Evolutionary conservation across 2,113 vertebrate genomes (phyloP).

Genomic region (Azemiops feae): DNA sequence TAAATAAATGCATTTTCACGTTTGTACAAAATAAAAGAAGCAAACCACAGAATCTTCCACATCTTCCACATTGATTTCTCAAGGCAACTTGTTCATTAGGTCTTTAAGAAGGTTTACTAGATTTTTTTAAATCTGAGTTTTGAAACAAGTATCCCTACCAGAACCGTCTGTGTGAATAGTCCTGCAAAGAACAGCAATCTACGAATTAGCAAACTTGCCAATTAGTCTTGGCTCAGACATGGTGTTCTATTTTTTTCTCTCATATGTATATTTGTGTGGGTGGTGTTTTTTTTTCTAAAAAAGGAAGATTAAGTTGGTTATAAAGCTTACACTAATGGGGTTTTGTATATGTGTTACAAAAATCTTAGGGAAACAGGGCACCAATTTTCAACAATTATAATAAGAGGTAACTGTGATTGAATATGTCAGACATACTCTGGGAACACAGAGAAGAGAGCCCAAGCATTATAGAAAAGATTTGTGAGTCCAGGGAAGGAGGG

Average conservation of each 20-base stretch:
- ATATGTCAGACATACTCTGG: neutral
- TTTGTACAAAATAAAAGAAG: neutral
- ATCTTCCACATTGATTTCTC: neutral
- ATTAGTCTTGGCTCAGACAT: neutral
- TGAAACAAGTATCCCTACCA: neutral
- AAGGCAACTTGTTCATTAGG: neutral
- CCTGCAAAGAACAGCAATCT: neutral
- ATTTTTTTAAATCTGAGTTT: neutral
- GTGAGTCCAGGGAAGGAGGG: neutral
- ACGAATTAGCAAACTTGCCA: neutral
- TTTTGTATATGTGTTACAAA: neutral
- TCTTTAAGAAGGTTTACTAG: neutral
- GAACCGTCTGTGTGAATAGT: neutral
- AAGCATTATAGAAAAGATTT: neutral
- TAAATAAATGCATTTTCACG: neutral
- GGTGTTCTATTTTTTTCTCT: neutral
- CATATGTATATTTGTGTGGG: neutral
- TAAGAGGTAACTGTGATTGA: neutral
- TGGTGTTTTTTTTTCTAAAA: neutral
- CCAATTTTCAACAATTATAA: neutral
- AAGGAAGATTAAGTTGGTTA: neutral
- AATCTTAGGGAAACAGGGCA: neutral
- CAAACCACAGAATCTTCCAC: neutral
- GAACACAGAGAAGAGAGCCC: neutral
- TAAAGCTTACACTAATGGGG: neutral